Percentiles rank a stretch among this genome's conserved stretches.
Evolutionary conservation across 2,797 vertebrate genomes (phyloP).

Genomic region (Centroberyx gerrardi): DNA sequence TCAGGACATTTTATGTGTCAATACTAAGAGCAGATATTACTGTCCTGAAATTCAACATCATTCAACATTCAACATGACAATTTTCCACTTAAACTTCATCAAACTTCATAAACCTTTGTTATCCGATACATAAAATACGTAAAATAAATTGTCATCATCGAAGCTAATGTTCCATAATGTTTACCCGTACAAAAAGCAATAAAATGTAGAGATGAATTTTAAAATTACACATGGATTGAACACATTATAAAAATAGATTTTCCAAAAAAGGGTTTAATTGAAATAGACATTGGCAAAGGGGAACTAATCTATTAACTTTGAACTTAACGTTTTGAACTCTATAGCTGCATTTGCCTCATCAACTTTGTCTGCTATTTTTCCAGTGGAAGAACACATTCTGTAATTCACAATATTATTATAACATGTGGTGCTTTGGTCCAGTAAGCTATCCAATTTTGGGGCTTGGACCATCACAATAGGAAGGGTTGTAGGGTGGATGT

Average conservation of each 20-base stretch:
- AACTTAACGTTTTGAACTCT: not conserved
- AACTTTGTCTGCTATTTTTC: not conserved
- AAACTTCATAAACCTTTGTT: not conserved
- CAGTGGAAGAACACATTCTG: not conserved
- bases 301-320: not conserved
- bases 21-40: too few relatives aligned
- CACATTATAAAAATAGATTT: not conserved
- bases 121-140: too few relatives aligned
- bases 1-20: too few relatives aligned
- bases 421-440: not conserved
- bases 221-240: not conserved
- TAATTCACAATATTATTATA: not conserved
- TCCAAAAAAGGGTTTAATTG: not conserved
- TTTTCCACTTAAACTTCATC: too few relatives aligned
- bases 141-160: too few relatives aligned
- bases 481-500: slow-evolving; percentile 90
- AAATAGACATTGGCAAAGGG: not conserved
- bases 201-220: not conserved
- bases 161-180: too few relatives aligned
- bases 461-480: slow-evolving; percentile 72
- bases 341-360: not conserved
- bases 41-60: too few relatives aligned
- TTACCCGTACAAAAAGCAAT: not conserved
- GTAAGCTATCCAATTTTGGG: slow-evolving; percentile 70
- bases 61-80: too few relatives aligned